phyloP scores from a whole-genome alignment of 2,797 vertebrate species.

The Hippopotamyrus pictus region DNA sequence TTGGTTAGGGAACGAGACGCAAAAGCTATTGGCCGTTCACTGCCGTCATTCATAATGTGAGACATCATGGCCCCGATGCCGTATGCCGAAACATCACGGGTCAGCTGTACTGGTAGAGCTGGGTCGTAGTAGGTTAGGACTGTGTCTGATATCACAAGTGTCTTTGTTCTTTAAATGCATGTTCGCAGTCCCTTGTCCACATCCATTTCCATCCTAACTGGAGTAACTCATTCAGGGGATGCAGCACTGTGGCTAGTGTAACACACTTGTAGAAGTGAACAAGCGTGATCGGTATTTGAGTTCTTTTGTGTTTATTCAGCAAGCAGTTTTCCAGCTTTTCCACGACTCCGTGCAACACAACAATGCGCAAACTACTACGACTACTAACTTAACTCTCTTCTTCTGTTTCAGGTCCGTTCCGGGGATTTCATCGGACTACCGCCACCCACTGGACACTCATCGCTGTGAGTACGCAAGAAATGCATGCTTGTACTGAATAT shows the following conservation, averaged over 20 bases:
- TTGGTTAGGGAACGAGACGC: background rate
- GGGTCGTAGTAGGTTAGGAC: background rate
- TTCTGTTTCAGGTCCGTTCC: too few species aligned
- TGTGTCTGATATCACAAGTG: background rate
- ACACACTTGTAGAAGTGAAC: too few species aligned
- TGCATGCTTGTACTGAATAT: too few species aligned
- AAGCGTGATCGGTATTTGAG: too few species aligned
- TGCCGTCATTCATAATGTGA: background rate
- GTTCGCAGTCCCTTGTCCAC: background rate
- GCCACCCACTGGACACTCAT: too few species aligned
- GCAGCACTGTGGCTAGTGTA: background rate
- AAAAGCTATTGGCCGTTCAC: background rate
- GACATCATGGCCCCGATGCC: background rate
- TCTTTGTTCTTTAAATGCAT: background rate
- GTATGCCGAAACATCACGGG: background rate
- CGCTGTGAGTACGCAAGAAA: too few species aligned
- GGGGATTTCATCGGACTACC: too few species aligned
- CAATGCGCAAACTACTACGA: too few species aligned
- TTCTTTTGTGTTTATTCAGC: too few species aligned
- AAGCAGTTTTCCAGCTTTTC: too few species aligned
- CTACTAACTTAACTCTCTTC: too few species aligned
- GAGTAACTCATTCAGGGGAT: background rate
- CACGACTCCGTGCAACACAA: too few species aligned
- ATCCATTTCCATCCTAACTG: background rate
- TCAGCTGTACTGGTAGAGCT: background rate